phyloP scores from a whole-genome alignment of 2,113 vertebrate genomes.

The Myrmecophaga tridactyla region DNA sequence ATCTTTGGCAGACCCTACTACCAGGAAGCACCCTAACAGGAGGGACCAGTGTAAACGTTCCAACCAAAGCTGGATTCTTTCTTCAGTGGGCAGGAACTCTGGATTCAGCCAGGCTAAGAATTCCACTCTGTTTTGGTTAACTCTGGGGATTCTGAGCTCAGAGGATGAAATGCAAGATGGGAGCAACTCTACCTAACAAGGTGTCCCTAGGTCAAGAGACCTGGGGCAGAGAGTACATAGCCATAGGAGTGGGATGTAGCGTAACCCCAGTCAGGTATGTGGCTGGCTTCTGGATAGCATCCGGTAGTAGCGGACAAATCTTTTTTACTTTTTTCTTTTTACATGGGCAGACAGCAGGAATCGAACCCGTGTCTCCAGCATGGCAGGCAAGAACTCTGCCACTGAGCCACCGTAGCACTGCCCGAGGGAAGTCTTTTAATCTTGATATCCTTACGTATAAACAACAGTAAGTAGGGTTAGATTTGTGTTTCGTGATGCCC shows the following conservation, averaged over 20 bases:
- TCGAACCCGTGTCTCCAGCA: too few species aligned
- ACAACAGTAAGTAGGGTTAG: neutral
- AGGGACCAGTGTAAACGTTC: neutral
- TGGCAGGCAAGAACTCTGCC: too few species aligned
- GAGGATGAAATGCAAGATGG: neutral
- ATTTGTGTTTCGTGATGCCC: neutral
- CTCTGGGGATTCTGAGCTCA: neutral
- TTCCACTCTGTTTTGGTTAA: neutral
- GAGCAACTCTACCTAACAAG: neutral
- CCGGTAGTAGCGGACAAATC: neutral
- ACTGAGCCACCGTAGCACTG: too few species aligned
- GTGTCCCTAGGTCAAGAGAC: neutral
- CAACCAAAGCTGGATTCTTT: neutral
- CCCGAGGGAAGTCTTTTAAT: neutral
- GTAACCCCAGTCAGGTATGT: neutral
- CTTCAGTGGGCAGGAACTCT: neutral
- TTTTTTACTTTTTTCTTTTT: too few species aligned
- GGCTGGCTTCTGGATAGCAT: neutral
- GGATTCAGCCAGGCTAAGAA: neutral
- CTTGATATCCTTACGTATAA: neutral
- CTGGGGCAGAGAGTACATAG: neutral
- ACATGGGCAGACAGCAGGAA: too few species aligned
- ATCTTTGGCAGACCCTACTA: conserved; percentile 37
- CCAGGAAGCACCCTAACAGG: conserved; percentile 8
- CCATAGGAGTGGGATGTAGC: neutral